Conservation (phyloP, 2,113 vertebrate species). For the Vireo altiloquus region DNA sequence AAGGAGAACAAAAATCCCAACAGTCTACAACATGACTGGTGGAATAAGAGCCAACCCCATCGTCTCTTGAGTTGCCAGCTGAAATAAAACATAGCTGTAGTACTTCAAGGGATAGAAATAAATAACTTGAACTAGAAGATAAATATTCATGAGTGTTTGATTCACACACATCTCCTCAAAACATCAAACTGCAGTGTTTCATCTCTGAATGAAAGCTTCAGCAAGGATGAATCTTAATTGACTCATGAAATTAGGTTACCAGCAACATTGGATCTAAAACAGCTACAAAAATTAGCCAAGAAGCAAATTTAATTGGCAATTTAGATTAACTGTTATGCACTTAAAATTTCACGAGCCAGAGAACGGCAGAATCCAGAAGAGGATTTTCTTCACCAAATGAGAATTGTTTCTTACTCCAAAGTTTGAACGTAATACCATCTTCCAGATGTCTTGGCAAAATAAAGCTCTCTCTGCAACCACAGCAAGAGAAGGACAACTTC, state of each 20-base stretch:
- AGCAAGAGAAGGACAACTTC: neutral
- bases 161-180: constrained; percentile 29
- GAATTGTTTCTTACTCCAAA: neutral
- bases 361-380: neutral
- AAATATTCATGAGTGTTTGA: constrained; percentile 50
- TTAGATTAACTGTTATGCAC: neutral
- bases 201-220: constrained; percentile 54
- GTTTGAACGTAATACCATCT: neutral
- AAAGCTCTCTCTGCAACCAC: neutral
- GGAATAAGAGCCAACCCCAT: neutral
- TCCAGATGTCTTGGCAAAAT: neutral
- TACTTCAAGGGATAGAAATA: constrained; percentile 48
- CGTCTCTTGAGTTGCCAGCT: neutral
- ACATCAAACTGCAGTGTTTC: constrained; percentile 33
- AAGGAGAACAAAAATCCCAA: neutral
- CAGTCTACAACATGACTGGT: neutral
- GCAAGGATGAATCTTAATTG: constrained; percentile 25
- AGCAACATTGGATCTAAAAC: neutral
- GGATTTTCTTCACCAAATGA: neutral
- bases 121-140: constrained; percentile 25
- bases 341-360: neutral
- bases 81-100: constrained; percentile 6
- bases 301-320: constrained; percentile 35
- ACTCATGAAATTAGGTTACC: constrained; percentile 50
- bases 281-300: constrained; percentile 9